Conservation (phyloP, 2,113 vertebrate genomes). For the Baryphthengus martii region DNA sequence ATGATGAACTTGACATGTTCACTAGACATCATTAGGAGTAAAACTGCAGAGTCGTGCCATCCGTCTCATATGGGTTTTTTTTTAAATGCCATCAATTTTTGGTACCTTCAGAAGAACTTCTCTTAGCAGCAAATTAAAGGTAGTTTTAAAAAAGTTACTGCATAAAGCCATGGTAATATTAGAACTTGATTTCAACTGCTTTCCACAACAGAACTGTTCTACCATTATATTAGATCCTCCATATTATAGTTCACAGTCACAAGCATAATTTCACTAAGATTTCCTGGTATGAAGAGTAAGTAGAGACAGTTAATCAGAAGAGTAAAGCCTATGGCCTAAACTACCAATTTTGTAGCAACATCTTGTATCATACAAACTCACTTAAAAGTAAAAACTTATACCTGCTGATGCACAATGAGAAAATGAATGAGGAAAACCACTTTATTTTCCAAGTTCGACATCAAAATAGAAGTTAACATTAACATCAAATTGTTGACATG, state of each 20-base stretch:
- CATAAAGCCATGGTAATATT: not conserved
- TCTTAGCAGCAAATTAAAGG: not conserved
- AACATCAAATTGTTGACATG: not conserved
- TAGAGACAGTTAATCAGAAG: not conserved
- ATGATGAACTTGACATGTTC: not conserved
- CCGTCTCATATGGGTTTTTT: not conserved
- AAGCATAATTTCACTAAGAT: not conserved
- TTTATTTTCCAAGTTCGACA: not conserved
- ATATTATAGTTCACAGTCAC: not conserved
- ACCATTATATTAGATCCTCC: not conserved
- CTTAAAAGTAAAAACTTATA: not conserved
- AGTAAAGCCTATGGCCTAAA: not conserved
- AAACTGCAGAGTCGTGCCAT: not conserved
- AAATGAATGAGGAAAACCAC: not conserved
- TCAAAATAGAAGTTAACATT: not conserved
- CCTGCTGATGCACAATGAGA: not conserved
- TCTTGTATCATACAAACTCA: not conserved
- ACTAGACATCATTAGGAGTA: not conserved
- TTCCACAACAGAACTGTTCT: not conserved
- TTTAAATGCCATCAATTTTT: not conserved
- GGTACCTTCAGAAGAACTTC: not conserved
- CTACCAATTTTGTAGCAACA: not conserved
- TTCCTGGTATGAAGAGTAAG: not conserved
- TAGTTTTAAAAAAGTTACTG: not conserved
- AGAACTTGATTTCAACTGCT: not conserved